A percentile compares a stretch with the other conserved stretches of the same genome.
Conservation (phyloP, 2,797 vertebrate species). For the Labeo calbasu region DNA sequence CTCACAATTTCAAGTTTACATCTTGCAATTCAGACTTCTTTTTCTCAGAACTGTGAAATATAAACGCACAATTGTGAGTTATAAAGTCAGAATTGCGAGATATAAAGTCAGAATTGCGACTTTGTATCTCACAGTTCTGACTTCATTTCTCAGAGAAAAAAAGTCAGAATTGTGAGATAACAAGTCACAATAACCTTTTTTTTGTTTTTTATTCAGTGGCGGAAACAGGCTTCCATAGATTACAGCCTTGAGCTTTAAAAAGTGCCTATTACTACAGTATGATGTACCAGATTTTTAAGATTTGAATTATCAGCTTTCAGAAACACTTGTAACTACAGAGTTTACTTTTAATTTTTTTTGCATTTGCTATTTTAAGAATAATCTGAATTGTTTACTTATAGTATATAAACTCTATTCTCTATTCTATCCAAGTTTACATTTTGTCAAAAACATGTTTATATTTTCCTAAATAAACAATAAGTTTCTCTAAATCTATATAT, state of each 20-base stretch:
- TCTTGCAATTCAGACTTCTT: too few relatives aligned
- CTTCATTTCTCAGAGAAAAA: too few relatives aligned
- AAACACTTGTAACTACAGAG: not conserved
- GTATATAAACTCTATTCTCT: not conserved
- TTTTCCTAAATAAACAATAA: conserved; percentile 61
- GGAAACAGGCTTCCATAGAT: too few relatives aligned
- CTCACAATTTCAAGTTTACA: too few relatives aligned
- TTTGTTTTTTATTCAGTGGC: too few relatives aligned
- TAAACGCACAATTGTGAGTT: too few relatives aligned
- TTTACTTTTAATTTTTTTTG: not conserved
- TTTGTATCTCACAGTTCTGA: too few relatives aligned
- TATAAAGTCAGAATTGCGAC: too few relatives aligned
- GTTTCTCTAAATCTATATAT: conserved; percentile 23
- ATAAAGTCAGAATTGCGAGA: too few relatives aligned
- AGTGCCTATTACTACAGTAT: not conserved
- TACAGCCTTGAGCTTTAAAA: not conserved
- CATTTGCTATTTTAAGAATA: not conserved
- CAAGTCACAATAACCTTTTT: too few relatives aligned
- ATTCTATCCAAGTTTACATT: not conserved
- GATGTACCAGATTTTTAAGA: not conserved
- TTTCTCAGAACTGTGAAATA: too few relatives aligned
- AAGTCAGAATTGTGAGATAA: too few relatives aligned
- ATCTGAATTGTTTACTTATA: not conserved
- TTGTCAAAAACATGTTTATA: conserved; percentile 34
- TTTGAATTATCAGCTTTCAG: not conserved